Evolutionary conservation across 2,113 vertebrate genomes (phyloP), one percentile per base, ranked within the genome.

Genomic region (Peucedramus taeniatus): DNA sequence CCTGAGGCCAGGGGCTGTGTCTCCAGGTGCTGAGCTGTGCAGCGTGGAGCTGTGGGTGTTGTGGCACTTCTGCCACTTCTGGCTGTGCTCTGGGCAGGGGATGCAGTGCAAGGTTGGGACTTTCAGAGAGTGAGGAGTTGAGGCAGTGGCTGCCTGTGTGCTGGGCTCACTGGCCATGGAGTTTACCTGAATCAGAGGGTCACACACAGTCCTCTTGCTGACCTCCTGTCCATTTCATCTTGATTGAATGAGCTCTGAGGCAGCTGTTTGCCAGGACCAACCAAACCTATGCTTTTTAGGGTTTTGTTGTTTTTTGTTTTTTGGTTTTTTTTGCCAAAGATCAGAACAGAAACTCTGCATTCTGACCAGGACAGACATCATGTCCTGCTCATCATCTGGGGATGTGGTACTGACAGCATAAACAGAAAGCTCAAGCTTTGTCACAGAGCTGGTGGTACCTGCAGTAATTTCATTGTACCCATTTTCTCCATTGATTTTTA

Each of bases 321-420:
- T n/a, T n/a, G n/a, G n/a, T n/a, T n/a, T n/a, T n/a, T 75, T 71
- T 72, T 85, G 63, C 81, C 85, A 86, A 59, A 94, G 75, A 69
- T 56, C 42, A 37, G 68, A 76, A 59, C 63, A 87, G 90, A 80
- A 88, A 16, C 0, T 30, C 78, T 74, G 18, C 47, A 2, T 57
- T 24, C 64, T 66, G 66, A 44, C 66, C 59, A 33, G 76, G 64
- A n/a, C 17, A 30, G 11, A 35, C 44, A 22, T 24, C 21, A 1
- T 50, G 30, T 75, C 27, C 1, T 72, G 81, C 72, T 85, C 60
- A 1, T 30, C 26, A 14, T 33, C 86, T 74, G 94, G 47, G 76
- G 26, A 2, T 71, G 81, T 78, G 69, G 69, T 79, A 64, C 87
- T 69, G 84, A 26, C 51, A 54, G 53, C 24, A 5, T 3, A 12